Conservation (phyloP, 2,888 invertebrate genomes). For the Plusia festucae region DNA sequence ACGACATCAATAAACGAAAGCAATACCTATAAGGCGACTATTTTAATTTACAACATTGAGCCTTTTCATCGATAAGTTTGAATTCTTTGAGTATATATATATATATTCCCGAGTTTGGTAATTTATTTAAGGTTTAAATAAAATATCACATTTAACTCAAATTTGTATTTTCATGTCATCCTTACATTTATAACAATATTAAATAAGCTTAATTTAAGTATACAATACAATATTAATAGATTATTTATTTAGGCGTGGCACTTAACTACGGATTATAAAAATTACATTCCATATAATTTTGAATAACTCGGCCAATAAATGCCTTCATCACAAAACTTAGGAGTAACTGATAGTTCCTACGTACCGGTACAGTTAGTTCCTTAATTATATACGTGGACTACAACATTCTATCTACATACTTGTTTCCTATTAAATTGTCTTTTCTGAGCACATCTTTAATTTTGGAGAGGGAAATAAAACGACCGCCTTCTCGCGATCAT, state of each 20-base stretch:
- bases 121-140: constrained; percentile 3
- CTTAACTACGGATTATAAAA: constrained; percentile 84
- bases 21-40: too few relatives aligned
- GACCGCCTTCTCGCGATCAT: constrained; percentile 63
- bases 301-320: constrained; percentile 85
- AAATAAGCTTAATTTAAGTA: constrained; percentile 82
- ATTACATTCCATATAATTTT: constrained; percentile 79
- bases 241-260: constrained; percentile 87
- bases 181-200: constrained; percentile 84
- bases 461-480: constrained; percentile 65
- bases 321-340: constrained; percentile 84
- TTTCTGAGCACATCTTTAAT: constrained; percentile 82
- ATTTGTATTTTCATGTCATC: constrained; percentile 80
- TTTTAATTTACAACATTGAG: too few relatives aligned
- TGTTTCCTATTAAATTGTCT: constrained; percentile 80
- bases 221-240: constrained; percentile 71
- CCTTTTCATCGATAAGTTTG: too few relatives aligned
- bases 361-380: constrained; percentile 64
- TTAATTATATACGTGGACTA: constrained; percentile 66
- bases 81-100: too few relatives aligned
- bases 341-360: constrained; percentile 57
- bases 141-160: constrained; percentile 66
- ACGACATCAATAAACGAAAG: too few relatives aligned
- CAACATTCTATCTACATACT: constrained; percentile 67
- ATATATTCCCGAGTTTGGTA: neutral